Evolutionary conservation across 2,113 vertebrate species (phyloP).

Genomic region (Odontophorus gujanensis): DNA sequence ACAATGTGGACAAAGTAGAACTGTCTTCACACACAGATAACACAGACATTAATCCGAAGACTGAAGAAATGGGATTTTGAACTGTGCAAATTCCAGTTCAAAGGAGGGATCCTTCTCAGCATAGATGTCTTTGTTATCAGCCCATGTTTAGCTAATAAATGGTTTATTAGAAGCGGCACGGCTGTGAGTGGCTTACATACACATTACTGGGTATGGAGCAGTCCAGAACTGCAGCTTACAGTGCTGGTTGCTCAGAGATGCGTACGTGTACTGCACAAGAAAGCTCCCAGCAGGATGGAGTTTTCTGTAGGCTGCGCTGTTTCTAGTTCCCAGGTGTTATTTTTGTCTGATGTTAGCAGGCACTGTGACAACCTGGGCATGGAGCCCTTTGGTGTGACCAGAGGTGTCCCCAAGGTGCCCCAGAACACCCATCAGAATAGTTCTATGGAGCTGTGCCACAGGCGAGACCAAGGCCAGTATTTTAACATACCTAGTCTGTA

Average conservation of each 20-base stretch:
- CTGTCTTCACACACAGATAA: constrained; percentile 56
- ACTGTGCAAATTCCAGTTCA: constrained; percentile 58
- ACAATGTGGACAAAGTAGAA: constrained; percentile 32
- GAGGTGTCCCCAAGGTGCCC: too few relatives aligned
- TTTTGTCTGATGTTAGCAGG: background rate
- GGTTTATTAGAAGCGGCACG: constrained; percentile 59
- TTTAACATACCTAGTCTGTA: fast-evolving
- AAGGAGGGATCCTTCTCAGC: constrained; percentile 44
- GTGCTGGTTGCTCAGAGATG: background rate
- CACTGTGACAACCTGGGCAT: background rate
- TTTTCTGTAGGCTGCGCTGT: background rate
- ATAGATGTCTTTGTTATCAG: constrained; percentile 57
- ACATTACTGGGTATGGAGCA: constrained; percentile 2
- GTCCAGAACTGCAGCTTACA: constrained; percentile 13
- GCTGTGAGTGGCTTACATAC: constrained; percentile 49
- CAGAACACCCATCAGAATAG: background rate
- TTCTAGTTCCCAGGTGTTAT: background rate
- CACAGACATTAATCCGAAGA: constrained; percentile 43
- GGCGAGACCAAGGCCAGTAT: background rate
- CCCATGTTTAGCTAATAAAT: constrained; percentile 51
- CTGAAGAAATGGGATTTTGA: constrained; percentile 62
- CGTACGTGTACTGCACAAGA: fast-evolving
- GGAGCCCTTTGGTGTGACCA: fast-evolving
- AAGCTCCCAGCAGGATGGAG: background rate
- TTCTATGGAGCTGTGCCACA: too few relatives aligned